A percentile compares a stretch with the other conserved stretches of the same genome.
phyloP scores from a whole-genome alignment of 2,888 invertebrate genomes.

The Eudasyphora cyanicolor region DNA sequence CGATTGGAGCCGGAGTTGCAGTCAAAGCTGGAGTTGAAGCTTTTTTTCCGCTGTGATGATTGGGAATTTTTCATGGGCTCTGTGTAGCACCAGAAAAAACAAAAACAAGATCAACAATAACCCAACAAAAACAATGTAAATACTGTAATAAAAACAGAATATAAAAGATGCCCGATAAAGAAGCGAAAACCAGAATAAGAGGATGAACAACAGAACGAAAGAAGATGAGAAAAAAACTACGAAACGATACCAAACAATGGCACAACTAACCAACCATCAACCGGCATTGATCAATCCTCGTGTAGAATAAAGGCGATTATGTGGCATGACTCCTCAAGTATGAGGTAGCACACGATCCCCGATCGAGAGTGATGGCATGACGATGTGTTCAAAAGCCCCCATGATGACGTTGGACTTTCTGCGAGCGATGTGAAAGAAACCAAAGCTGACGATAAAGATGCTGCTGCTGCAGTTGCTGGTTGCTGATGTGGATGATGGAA shows the following conservation, averaged over 20 bases:
- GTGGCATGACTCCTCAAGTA: slow-evolving; percentile 46
- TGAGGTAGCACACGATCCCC: neutral
- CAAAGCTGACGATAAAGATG: too few species aligned
- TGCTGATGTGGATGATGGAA: too few species aligned
- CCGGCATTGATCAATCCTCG: too few species aligned
- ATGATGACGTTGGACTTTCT: neutral
- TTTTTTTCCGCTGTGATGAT: neutral
- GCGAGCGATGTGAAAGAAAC: neutral
- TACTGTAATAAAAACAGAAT: neutral
- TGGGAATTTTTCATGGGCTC: too few species aligned
- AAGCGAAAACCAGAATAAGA: neutral
- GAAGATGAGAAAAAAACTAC: neutral
- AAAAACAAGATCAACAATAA: neutral
- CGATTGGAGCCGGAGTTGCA: too few species aligned
- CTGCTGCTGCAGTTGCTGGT: too few species aligned
- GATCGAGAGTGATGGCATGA: neutral
- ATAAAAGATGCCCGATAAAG: neutral
- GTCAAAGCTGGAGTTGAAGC: neutral
- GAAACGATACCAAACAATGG: neutral
- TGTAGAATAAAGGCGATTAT: slow-evolving; percentile 58
- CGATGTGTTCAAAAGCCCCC: neutral
- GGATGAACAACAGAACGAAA: neutral
- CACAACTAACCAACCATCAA: too few species aligned
- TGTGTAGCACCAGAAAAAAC: too few species aligned
- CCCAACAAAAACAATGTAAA: neutral